Conservation (phyloP, 2,797 vertebrate species). For the Lepilemur septentrionalis region DNA sequence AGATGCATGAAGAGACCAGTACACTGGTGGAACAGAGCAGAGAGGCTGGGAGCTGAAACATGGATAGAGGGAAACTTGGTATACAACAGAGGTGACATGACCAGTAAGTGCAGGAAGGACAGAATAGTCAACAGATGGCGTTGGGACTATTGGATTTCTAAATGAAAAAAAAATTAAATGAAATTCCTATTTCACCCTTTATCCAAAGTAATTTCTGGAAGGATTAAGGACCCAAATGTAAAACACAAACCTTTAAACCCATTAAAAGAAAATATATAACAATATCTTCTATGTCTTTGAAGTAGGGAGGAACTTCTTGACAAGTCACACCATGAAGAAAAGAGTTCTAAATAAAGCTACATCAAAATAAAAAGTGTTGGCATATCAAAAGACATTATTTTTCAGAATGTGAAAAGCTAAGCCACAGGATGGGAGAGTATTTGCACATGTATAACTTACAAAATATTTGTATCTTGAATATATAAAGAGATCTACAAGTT, state of each 20-base stretch:
- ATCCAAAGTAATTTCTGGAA: not conserved
- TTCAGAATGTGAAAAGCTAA: constrained; percentile 20
- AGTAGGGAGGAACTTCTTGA: not conserved
- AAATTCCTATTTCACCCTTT: not conserved
- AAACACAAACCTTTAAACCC: constrained; percentile 5
- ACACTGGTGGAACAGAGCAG: not conserved
- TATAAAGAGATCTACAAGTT: not conserved
- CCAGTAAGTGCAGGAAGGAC: not conserved
- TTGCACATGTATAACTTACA: not conserved
- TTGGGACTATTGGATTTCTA: not conserved
- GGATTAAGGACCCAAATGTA: constrained; percentile 19
- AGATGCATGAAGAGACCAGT: not conserved
- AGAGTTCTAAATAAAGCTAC: not conserved
- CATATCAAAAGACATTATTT: not conserved
- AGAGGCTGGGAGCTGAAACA: not conserved
- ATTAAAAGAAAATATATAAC: constrained; percentile 11
- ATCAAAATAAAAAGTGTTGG: not conserved
- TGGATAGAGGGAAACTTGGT: not conserved
- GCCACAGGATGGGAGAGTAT: not conserved
- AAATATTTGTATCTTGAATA: not conserved
- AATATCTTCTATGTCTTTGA: not conserved
- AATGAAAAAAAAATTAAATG: not conserved
- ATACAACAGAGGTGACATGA: not conserved
- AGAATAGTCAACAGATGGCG: too few relatives aligned
- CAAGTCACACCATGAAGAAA: not conserved